phyloP scores from a whole-genome alignment of 2,797 vertebrate genomes.

The Pantherophis alleghaniensis region DNA sequence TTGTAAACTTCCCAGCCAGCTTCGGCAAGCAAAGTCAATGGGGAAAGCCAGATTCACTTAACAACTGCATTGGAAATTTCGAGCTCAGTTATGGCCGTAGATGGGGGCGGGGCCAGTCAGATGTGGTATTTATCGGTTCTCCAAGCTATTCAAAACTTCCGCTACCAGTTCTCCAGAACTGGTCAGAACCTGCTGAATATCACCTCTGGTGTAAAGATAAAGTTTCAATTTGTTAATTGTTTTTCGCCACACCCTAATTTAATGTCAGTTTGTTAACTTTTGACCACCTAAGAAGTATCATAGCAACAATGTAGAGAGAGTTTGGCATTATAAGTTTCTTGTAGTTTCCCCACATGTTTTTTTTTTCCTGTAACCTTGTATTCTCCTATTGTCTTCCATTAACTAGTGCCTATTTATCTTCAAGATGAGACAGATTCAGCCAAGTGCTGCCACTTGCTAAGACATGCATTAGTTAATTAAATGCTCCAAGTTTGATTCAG shows the following conservation, averaged over 20 bases:
- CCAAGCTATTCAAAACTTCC: too few species aligned
- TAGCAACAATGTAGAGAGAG: not conserved
- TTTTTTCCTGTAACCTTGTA: not conserved
- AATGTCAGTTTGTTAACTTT: not conserved
- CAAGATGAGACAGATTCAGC: not conserved
- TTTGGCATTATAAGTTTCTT: not conserved
- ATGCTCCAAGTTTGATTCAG: not conserved
- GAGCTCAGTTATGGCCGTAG: not conserved
- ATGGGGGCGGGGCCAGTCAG: too few species aligned
- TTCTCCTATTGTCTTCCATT: not conserved
- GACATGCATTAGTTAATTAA: not conserved
- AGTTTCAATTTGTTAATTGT: not conserved
- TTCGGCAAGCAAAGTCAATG: not conserved
- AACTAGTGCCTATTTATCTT: not conserved
- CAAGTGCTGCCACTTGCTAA: not conserved
- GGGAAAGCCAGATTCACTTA: not conserved
- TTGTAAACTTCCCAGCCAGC: not conserved
- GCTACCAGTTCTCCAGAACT: too few species aligned
- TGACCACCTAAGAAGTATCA: not conserved
- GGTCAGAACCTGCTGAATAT: too few species aligned
- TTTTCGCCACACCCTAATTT: not conserved
- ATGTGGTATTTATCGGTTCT: too few species aligned
- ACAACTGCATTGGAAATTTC: not conserved
- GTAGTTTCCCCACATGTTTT: not conserved
- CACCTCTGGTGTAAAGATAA: not conserved